Base-by-base conservation (phyloP, 2,797 vertebrate species). In the Enoplosus armatus region DNA sequence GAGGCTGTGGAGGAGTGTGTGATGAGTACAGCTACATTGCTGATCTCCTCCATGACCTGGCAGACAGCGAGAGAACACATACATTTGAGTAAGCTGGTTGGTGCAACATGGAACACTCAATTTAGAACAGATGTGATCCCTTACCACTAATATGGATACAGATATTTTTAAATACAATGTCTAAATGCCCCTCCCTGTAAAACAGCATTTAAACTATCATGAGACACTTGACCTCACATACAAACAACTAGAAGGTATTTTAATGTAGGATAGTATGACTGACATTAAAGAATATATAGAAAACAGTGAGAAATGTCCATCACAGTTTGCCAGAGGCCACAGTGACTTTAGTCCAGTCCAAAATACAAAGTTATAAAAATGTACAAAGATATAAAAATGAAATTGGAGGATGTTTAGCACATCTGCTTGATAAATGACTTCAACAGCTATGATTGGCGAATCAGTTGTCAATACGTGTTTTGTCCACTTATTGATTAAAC, bases 31-130 rank as follows among this genome's bases (percentile, higher is more conserved):
- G 96, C 92, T 16, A 95, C 89, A 70, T 92, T 94, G 92, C 94
- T 96, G 92, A 93, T 94, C 90, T 97, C 96, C 94, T 98, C 98
- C 98, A 99, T 99, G 81, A 95, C 90, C 97, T 96, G 77, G 33
- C 1, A 65, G 66, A 83, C 11, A 76, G 50, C 0, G 74, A 6
- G 51, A 29, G 22, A 64, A 72, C 15, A 77, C 45, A 50, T n/a
- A 22, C 37, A 31, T 9, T 0, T 2, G 9, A 18, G 35, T 10
- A 45, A 58, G 29, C 27, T 29, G 20, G 11, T 8, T 55, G 9
- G 3, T 22, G 47, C 6, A 22, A 4, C 6, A 55, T 0, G 1
- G 20, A 16, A 43, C 0, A 27, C 1, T 20, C 2, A 1, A 47
- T 39, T 53, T 0, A 26, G n/a, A 62, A 54, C 55, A 53, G 8